A percentile compares a stretch with the other conserved stretches of the same genome.
Evolutionary conservation across 2,113 vertebrate genomes (phyloP).

Genomic region (Merops nubicus): DNA sequence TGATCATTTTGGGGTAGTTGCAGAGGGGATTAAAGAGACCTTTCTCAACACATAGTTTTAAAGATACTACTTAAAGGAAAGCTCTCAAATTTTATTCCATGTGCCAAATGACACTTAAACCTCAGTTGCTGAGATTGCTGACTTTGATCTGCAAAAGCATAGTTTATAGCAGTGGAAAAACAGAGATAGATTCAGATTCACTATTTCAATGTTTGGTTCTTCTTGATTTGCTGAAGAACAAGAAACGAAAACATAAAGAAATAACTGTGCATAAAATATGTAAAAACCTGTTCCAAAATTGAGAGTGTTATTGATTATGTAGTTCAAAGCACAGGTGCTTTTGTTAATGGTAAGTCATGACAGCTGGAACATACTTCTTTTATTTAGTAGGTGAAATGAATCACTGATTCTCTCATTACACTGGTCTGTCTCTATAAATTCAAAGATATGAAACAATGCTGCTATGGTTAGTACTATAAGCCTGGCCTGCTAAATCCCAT

Average conservation of each 20-base stretch:
- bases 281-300: neutral
- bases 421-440: neutral
- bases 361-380: conserved; percentile 40
- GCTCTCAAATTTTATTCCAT: neutral
- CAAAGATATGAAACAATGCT: neutral
- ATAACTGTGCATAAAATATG: neutral
- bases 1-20: neutral
- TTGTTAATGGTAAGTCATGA: conserved; percentile 22
- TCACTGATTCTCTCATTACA: conserved; percentile 14
- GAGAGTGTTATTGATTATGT: conserved; percentile 39
- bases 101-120: neutral
- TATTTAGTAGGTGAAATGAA: conserved; percentile 43
- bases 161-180: neutral
- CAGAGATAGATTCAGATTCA: neutral
- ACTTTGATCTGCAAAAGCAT: neutral
- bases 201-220: neutral
- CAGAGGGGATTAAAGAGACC: neutral
- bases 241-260: neutral
- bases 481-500: neutral
- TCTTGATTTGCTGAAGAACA: neutral
- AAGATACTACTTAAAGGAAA: neutral
- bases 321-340: conserved; percentile 59
- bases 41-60: neutral
- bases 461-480: neutral
- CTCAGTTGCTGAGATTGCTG: neutral